These are phyloP conservation scores for Mus pahari DNA, from an alignment of 2,113 vertebrate species.

Conservation along the genomic window DNA sequence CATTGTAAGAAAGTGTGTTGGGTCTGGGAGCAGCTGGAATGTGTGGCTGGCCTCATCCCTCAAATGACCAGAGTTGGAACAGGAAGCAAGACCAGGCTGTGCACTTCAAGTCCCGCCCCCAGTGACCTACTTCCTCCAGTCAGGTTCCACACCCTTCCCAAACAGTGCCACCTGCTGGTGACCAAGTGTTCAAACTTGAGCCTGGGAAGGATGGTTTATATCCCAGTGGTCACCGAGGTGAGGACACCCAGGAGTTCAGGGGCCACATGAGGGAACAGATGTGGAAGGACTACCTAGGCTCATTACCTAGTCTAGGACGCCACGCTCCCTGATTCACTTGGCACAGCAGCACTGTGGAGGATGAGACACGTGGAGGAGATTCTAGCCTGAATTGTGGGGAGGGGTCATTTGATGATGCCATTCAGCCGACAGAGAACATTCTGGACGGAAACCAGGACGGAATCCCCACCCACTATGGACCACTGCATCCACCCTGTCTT, in stretches of 20 bases:
- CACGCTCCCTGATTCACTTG: not conserved
- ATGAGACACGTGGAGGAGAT: not conserved
- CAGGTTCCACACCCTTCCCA: not conserved
- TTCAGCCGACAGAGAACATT: not conserved
- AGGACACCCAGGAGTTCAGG: not conserved
- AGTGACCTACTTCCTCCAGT: not conserved
- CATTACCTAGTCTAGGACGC: not conserved
- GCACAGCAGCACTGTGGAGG: not conserved
- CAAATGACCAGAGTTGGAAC: not conserved
- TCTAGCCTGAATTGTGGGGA: not conserved
- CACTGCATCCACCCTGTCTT: not conserved
- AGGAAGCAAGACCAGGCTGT: not conserved
- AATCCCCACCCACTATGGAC: not conserved
- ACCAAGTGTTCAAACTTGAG: not conserved
- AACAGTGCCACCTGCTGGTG: not conserved
- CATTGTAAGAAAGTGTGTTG: not conserved
- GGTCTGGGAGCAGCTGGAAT: not conserved
- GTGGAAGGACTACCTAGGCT: not conserved
- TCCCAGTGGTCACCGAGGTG: fast-evolving
- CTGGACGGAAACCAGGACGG: not conserved
- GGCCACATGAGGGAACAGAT: not conserved
- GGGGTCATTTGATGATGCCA: not conserved
- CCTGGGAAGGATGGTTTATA: not conserved
- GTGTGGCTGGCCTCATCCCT: not conserved
- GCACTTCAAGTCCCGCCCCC: not conserved